Base-by-base conservation (phyloP, 1,140 invertebrate genomes). In the Myzus persicae region DNA sequence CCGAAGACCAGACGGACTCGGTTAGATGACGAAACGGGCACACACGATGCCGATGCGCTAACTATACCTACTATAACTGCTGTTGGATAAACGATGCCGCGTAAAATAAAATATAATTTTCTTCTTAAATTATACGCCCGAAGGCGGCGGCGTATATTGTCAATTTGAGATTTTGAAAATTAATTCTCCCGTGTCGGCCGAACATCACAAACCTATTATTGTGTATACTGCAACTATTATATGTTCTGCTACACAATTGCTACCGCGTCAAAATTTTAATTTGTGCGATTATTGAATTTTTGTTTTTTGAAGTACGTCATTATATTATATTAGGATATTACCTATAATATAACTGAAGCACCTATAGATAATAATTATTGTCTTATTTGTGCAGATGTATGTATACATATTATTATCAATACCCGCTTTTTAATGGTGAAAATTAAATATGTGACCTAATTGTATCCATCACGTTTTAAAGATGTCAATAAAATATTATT, bases 21-120 rank as follows among this genome's bases (percentile, higher is more conserved):
- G n/a, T n/a, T 76, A n/a, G n/a, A 76, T 76, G 59, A 76, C n/a
- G 59, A 76, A 76, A 76, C 59, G n/a, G 31, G 59, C 59, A 76
- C 59, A 76, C 59, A 76, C 59, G 59, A 76, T 76, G 59, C 59
- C 54, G 54, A 31, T 59, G 59, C 59, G n/a, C 14, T 18, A 76
- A 76, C 59, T 76, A 44, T 44, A 76, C 59, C 59, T 76, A 76
- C 59, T n/a, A 11, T 67, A 67, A 76, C 59, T 76, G 31, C 59
- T 76, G 5, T 76, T n/a, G 2, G 14, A 76, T 76, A 76, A 76
- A 76, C 59, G 59, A 36, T 76, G 59, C 59, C 59, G 59, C n/a
- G 11, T n/a, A 76, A n/a, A 67, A 67, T 67, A 76, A 76, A 76
- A 76, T n/a, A 18, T 76, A n/a, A n/a, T 76, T 76, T 76, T 76